Conservation (phyloP, 2,113 vertebrate genomes). For the Phylloscopus whistleri region DNA sequence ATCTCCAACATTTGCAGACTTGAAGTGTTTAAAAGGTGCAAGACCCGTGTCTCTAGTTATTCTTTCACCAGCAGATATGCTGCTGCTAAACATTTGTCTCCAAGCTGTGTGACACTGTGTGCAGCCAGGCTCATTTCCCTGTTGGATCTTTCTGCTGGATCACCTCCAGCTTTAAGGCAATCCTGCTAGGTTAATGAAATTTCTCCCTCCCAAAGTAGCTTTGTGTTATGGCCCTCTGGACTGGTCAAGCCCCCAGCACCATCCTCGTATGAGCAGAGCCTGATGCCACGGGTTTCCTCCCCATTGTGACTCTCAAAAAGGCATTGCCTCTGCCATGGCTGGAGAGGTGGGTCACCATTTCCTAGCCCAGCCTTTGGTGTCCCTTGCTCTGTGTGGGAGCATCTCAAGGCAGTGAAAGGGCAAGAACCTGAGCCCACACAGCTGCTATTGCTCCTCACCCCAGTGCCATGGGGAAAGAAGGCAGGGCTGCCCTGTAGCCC, state of each 20-base stretch:
- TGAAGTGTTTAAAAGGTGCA: not conserved
- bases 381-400: not conserved
- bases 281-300: not conserved
- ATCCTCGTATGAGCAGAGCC: not conserved
- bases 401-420: not conserved
- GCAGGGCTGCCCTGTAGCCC: not conserved
- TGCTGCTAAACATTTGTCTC: not conserved
- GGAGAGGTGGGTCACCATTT: not conserved
- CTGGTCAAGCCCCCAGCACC: not conserved
- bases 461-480: fast-evolving
- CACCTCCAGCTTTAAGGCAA: not conserved
- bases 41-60: not conserved
- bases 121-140: not conserved
- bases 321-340: not conserved
- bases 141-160: fast-evolving
- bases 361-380: not conserved
- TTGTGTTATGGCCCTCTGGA: not conserved
- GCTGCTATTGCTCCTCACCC: not conserved
- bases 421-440: not conserved
- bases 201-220: not conserved
- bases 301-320: not conserved
- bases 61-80: not conserved
- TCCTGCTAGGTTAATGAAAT: not conserved
- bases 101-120: not conserved
- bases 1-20: not conserved